Conservation (phyloP, 2,113 vertebrate genomes). For the Mus spicilegus region DNA sequence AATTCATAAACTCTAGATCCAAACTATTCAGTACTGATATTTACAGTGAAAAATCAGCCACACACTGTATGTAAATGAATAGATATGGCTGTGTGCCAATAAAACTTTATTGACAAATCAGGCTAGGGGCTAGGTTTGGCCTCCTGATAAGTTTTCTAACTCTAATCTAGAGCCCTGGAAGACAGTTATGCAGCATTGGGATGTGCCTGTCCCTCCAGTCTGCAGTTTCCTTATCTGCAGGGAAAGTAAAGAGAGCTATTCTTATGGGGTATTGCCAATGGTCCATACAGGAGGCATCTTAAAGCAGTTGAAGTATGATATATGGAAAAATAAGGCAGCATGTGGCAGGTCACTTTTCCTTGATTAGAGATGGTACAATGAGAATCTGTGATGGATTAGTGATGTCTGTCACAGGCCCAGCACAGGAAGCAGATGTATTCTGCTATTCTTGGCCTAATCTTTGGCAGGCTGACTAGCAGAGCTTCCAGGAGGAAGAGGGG, state of each 20-base stretch:
- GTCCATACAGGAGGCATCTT: not conserved
- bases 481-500: not conserved
- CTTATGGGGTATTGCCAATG: no score
- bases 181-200: not conserved
- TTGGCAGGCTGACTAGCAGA: not conserved
- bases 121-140: not conserved
- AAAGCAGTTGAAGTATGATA: not conserved
- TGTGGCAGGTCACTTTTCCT: not conserved
- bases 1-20: not conserved
- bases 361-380: not conserved
- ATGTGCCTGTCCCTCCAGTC: not conserved
- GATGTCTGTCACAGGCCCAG: conserved; percentile 10
- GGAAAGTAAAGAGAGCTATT: not conserved
- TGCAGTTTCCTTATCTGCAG: not conserved
- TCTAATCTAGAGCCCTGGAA: not conserved
- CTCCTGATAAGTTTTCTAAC: not conserved
- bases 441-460: not conserved
- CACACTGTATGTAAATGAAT: not conserved
- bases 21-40: not conserved
- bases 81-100: not conserved
- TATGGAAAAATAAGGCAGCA: not conserved
- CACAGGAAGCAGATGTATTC: accelerated
- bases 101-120: conserved; percentile 51
- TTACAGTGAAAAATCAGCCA: not conserved
- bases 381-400: conserved; percentile 35